Base-by-base conservation (phyloP, 2,888 invertebrate species). In the Seira sanloemensis region DNA sequence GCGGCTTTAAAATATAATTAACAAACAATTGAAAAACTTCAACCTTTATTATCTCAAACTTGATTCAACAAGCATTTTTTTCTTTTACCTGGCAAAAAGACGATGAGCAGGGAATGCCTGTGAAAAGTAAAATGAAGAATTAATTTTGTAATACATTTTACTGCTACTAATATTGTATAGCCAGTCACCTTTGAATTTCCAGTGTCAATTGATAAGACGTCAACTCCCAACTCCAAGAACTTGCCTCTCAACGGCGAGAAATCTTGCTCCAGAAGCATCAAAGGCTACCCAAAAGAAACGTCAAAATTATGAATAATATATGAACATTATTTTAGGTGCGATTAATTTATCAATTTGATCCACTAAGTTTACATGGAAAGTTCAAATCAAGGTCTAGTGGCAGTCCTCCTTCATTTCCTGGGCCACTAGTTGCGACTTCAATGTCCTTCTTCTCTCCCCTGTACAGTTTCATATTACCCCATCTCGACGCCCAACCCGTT, bases 171-270 rank as follows among this genome's bases (percentile, higher is more conserved):
- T n/a, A n/a, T n/a, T n/a, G n/a, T n/a, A n/a, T n/a, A n/a, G n/a
- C n/a, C n/a, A n/a, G n/a, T 68, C 46, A 62, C 74, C 26, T 2
- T 62, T 1, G 19, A 75, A 4, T 50, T 71, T 12, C 88, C 88
- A 18, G 80, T 25, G 69, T 88, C 88, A 78, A 87, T 80, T 18
- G 78, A 68, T 5, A 87, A 4, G 7, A 82, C 69, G 62, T 88
- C 88, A 27, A 86, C 81, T 16, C 2, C 88, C 88, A 16, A 87
- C 87, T 1, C 88, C 88, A 5, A 72, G 19, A 4, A 87, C 69
- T 23, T 86, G 66, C 0, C 87, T 50, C 50, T 87, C 87, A 0
- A 71, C 71, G 0, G 76, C 37, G 21, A 88, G 69, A 50, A 73
- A 86, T 58, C 68, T 62, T 0, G 88, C 88, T 5, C 86, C 81